These are phyloP conservation scores for Phainopepla nitens DNA, from an alignment of 2,113 vertebrate species.

Conservation along the genomic window DNA sequence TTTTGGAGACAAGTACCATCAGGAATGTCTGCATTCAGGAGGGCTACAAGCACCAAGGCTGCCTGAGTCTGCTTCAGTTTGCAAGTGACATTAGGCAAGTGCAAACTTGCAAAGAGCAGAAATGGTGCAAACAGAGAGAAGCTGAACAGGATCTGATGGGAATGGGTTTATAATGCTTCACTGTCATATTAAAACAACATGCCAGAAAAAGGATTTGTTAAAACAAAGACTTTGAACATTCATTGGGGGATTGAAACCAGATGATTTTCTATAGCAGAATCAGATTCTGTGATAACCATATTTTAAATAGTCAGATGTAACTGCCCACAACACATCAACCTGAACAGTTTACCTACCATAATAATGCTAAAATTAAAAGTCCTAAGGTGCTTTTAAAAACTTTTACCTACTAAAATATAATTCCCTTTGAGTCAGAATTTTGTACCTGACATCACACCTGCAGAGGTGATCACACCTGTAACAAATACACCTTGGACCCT, in stretches of 20 bases:
- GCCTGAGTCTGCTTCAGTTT: background rate
- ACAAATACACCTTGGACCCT: background rate
- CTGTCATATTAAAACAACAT: background rate
- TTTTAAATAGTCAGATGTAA: background rate
- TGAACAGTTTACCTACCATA: background rate
- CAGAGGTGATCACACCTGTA: background rate
- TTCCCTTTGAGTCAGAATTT: background rate
- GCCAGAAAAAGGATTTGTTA: background rate
- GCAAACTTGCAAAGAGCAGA: background rate
- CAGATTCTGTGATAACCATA: background rate
- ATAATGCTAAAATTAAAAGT: background rate
- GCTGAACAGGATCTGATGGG: background rate
- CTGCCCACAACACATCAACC: background rate
- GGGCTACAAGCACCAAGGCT: fast-evolving
- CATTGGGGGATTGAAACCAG: background rate
- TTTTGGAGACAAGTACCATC: fast-evolving
- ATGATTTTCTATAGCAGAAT: background rate
- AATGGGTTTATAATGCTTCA: background rate
- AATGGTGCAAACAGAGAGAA: background rate
- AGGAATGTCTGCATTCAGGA: fast-evolving
- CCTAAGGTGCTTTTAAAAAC: background rate
- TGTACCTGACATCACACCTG: background rate
- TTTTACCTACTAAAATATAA: background rate
- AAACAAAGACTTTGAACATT: background rate
- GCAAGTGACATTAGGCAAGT: background rate